Percentiles rank a stretch among this genome's conserved stretches.
phyloP scores from a whole-genome alignment of 2,888 invertebrate species.

The Ceramica pisi region DNA sequence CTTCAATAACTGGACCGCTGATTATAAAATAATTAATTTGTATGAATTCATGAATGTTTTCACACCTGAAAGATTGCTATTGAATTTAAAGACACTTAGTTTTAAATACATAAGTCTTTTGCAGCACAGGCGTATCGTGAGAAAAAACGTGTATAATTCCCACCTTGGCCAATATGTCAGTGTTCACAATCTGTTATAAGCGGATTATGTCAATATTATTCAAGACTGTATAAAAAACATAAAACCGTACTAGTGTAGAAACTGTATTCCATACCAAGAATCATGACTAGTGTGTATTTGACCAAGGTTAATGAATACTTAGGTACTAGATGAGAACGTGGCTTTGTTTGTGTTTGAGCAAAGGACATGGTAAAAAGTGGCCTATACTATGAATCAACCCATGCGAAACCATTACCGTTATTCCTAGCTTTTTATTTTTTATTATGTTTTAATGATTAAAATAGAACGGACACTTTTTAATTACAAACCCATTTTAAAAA shows the following conservation, averaged over 20 bases:
- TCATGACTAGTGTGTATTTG: neutral
- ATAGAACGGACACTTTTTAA: too few relatives aligned
- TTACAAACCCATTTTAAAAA: too few relatives aligned
- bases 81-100: too few relatives aligned
- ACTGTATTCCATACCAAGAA: slow-evolving; percentile 25
- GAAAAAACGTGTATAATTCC: neutral
- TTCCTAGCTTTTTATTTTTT: too few relatives aligned
- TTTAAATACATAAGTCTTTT: neutral
- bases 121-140: neutral
- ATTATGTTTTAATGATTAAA: too few relatives aligned
- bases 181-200: neutral
- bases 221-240: neutral
- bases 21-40: neutral
- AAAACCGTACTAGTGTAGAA: slow-evolving; percentile 10
- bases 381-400: too few relatives aligned
- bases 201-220: slow-evolving; percentile 28
- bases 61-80: neutral
- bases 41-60: neutral
- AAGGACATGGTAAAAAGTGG: too few relatives aligned
- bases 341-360: neutral
- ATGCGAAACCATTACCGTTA: too few relatives aligned
- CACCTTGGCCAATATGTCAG: neutral
- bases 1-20: too few relatives aligned
- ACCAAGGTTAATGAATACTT: slow-evolving; percentile 12
- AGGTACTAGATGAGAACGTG: slow-evolving; percentile 2